Evolutionary conservation across 2,888 invertebrate species (phyloP).

Genomic region (Cantharis lateralis): DNA sequence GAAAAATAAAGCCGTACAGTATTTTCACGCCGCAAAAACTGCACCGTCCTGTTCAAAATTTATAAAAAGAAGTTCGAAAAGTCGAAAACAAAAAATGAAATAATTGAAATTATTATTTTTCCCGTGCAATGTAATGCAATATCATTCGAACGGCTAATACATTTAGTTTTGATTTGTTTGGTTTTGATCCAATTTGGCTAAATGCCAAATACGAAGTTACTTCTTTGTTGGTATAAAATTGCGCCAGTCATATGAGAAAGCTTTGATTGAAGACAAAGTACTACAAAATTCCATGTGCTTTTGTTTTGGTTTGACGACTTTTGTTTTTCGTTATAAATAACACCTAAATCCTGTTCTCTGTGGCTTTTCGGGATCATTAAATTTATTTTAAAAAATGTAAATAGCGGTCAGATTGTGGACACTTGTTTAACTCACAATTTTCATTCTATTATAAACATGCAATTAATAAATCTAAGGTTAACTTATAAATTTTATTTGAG

Average conservation of each 20-base stretch:
- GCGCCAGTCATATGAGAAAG: conserved; percentile 14
- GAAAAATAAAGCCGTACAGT: neutral
- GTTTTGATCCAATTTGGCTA: conserved; percentile 59
- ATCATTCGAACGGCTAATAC: conserved; percentile 7
- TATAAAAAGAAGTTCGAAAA: neutral
- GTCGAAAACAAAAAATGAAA: neutral
- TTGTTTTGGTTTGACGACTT: neutral
- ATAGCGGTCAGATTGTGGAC: neutral
- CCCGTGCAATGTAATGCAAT: neutral
- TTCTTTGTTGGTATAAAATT: conserved; percentile 43
- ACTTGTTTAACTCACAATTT: neutral
- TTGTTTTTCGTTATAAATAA: neutral
- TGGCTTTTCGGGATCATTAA: neutral
- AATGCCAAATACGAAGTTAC: conserved; percentile 62
- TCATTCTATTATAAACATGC: neutral
- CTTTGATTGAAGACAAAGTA: neutral
- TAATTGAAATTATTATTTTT: neutral
- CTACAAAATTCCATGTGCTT: neutral
- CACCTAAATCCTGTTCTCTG: neutral
- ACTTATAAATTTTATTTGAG: neutral
- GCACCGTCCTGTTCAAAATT: neutral
- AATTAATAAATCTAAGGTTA: neutral
- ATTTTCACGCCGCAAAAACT: neutral
- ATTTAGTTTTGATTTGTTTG: conserved; percentile 41
- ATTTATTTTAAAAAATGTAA: neutral